These are phyloP conservation scores for Halocynthia aurantium DNA, from an alignment of 23 tunicate genomes.

Conservation along the genomic window DNA sequence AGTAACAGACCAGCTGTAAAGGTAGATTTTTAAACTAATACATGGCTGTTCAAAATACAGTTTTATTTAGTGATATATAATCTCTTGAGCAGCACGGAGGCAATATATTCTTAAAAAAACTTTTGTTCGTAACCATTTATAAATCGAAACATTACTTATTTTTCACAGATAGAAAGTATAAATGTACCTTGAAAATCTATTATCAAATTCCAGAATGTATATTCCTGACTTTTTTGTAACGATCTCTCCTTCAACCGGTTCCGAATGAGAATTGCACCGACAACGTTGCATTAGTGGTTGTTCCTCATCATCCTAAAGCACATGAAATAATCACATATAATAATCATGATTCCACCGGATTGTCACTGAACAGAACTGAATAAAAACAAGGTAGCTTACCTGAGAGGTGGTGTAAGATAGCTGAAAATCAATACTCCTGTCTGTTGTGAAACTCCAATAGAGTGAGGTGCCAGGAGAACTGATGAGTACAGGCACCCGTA, in stretches of 20 bases:
- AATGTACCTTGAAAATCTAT: conserved; percentile 58
- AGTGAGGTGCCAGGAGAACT: conserved; percentile 38
- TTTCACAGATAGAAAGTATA: background rate
- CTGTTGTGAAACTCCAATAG: conserved; percentile 57
- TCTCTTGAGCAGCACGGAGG: too few relatives aligned
- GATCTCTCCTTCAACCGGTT: conserved; percentile 53
- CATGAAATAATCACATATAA: background rate
- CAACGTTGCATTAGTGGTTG: conserved; percentile 39
- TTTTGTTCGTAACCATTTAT: too few relatives aligned
- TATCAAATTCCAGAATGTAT: conserved; percentile 67
- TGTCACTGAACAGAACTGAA: background rate
- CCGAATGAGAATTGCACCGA: conserved; percentile 50
- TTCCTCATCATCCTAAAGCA: conserved; percentile 21
- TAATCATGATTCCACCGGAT: background rate
- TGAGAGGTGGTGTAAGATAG: conserved; percentile 35
- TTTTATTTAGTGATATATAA: too few relatives aligned
- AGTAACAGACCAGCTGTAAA: too few relatives aligned
- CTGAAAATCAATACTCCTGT: conserved; percentile 54
- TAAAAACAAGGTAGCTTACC: conserved; percentile 17
- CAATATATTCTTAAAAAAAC: too few relatives aligned
- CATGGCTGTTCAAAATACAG: too few relatives aligned
- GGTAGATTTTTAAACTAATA: too few relatives aligned
- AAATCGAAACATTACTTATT: background rate
- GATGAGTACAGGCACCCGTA: conserved; percentile 43
- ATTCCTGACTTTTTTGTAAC: conserved; percentile 48